A percentile compares a stretch with the other conserved stretches of the same genome.
phyloP scores from a whole-genome alignment of 2,888 invertebrate species.

The Halictus quadricinctus region DNA sequence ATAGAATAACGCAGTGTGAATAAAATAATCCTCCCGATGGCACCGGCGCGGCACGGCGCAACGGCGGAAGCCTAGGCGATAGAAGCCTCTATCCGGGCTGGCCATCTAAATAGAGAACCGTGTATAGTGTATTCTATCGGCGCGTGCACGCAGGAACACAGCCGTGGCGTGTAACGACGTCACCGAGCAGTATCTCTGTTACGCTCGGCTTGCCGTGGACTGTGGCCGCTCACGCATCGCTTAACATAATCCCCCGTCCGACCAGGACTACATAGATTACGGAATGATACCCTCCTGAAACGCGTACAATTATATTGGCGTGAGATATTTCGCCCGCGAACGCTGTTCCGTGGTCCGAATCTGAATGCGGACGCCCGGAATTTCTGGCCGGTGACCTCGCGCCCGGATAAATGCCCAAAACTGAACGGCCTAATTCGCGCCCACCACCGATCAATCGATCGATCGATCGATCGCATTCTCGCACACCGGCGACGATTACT shows the following conservation, averaged over 20 bases:
- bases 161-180: constrained; percentile 73
- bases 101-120: constrained; percentile 51
- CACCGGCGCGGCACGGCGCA: not conserved
- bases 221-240: constrained; percentile 81
- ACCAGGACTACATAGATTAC: constrained; percentile 76
- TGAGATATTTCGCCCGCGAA: constrained; percentile 61
- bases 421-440: constrained; percentile 9
- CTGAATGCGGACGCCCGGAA: constrained; percentile 28
- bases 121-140: constrained; percentile 48
- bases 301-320: constrained; percentile 71
- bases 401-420: constrained; percentile 28
- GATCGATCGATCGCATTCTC: not conserved
- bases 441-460: not conserved
- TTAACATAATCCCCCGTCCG: constrained; percentile 79
- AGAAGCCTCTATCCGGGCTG: constrained; percentile 26
- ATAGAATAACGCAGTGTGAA: constrained; percentile 24
- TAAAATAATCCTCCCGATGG: constrained; percentile 34
- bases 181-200: constrained; percentile 80
- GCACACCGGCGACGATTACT: not conserved
- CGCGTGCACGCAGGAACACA: constrained; percentile 35
- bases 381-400: constrained; percentile 8
- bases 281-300: constrained; percentile 74
- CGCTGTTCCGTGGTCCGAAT: constrained; percentile 49
- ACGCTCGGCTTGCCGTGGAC: constrained; percentile 79
- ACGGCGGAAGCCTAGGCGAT: constrained; percentile 20